Evolutionary conservation across 92 coral and sea anemone genomes (phyloP).

Genomic region (Paragorgia papillata): DNA sequence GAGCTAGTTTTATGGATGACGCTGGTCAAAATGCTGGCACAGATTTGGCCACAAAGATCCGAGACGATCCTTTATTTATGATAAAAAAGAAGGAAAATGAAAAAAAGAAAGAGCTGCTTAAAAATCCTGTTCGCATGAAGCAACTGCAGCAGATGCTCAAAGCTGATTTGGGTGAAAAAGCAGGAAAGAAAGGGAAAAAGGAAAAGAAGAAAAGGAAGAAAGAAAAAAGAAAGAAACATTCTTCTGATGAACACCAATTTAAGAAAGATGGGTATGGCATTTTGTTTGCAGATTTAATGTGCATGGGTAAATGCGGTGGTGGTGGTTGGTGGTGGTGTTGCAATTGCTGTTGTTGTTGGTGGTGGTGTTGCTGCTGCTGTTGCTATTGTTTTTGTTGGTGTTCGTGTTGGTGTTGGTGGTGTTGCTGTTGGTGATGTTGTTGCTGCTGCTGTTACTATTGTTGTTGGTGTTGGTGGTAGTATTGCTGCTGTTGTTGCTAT

Average conservation of each 20-base stretch:
- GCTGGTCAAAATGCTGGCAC: constrained; percentile 69
- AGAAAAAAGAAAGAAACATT: constrained; percentile 53
- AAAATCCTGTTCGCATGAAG: constrained; percentile 97
- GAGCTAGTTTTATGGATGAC: constrained; percentile 72
- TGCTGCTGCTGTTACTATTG: too few relatives aligned
- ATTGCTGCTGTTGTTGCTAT: too few relatives aligned
- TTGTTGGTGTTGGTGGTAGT: too few relatives aligned
- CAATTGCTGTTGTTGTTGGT: too few relatives aligned
- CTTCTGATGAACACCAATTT: constrained; percentile 7
- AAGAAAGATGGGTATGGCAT: constrained; percentile 20
- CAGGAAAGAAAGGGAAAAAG: constrained; percentile 80
- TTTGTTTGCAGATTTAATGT: too few relatives aligned
- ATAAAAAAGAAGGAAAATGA: constrained; percentile 97
- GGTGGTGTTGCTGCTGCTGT: too few relatives aligned
- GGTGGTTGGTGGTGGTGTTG: too few relatives aligned
- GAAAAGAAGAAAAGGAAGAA: constrained; percentile 74
- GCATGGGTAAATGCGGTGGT: too few relatives aligned
- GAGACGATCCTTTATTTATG: constrained; percentile 93
- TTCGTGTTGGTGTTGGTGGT: too few relatives aligned
- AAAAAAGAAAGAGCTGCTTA: constrained; percentile 82
- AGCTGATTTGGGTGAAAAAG: constrained; percentile 72
- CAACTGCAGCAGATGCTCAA: constrained; percentile 86
- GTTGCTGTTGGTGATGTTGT: too few relatives aligned
- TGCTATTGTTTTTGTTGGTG: too few relatives aligned
- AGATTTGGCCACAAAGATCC: constrained; percentile 93